Evolutionary conservation across 2,113 vertebrate genomes (phyloP).

Genomic region (Melanocharis versteri): DNA sequence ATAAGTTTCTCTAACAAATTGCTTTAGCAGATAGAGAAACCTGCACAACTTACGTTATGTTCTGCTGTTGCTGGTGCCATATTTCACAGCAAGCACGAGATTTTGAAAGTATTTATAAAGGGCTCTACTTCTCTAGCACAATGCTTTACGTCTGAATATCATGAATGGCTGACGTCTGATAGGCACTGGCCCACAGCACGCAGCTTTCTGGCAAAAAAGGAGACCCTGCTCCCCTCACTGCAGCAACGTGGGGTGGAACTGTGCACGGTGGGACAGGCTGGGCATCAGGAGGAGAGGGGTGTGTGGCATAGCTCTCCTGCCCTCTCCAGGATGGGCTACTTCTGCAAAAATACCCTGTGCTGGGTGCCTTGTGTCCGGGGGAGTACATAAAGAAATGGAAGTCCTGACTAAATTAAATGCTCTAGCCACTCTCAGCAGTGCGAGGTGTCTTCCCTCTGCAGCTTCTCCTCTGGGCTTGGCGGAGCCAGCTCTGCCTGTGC

Average conservation of each 20-base stretch:
- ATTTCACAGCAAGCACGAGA: background rate
- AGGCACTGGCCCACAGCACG: rapidly evolving
- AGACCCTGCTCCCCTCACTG: rapidly evolving
- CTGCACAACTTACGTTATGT: background rate
- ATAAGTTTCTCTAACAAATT: background rate
- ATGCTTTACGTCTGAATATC: background rate
- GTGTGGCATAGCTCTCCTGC: rapidly evolving
- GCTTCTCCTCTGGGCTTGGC: background rate
- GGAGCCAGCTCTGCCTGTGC: background rate
- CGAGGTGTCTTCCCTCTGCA: background rate
- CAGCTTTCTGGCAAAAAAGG: background rate
- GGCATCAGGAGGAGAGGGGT: rapidly evolving
- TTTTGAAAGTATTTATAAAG: background rate
- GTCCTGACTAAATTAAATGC: background rate
- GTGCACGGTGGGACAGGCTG: background rate
- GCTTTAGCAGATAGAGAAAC: background rate
- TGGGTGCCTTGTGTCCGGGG: rapidly evolving
- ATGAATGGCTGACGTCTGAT: background rate
- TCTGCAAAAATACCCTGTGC: background rate
- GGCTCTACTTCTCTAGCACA: background rate
- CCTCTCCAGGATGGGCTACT: rapidly evolving
- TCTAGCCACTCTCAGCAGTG: background rate
- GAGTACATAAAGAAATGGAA: background rate
- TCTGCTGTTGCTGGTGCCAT: background rate
- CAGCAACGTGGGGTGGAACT: rapidly evolving